Evolutionary conservation across 1,140 invertebrate species (phyloP), one percentile per base, ranked within the genome.

Genomic region (Subanguina moxae): DNA sequence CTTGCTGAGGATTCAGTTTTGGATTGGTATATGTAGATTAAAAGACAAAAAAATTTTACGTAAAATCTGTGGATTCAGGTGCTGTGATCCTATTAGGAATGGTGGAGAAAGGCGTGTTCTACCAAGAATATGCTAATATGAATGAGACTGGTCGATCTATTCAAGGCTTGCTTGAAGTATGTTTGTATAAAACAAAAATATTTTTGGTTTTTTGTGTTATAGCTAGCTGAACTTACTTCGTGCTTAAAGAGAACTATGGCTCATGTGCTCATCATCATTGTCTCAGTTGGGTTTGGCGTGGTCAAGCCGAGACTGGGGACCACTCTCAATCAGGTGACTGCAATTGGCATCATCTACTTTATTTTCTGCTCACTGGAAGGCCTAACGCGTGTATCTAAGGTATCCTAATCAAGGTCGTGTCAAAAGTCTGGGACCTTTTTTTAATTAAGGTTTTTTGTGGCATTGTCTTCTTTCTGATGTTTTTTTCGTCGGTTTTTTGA

Each of bases 271-370:
- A 90, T 96, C 58, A 90, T 96, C 30, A 93, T 94, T 66, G 92
- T 94, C 63, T 91, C 90, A 72, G 85, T 94, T 56, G 93, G 93
- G 48, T 95, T 93, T 86, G 93, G 93, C 38, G 93, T 95, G 78
- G 91, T 94, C 70, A 95, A 94, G 90, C 92, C 92, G 1, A 86
- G 92, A 46, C 84, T 94, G 48, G 92, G 92, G 45, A 87, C 90
- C 8, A 90, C 90, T 70, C 85, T 94, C 63, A 90, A 92, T 83
- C 87, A 90, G 77, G 89, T 94, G n/a, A 86, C 92, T 57, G 88
- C 88, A 68, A 87, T 91, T 63, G 91, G 92, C 19, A 71, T 72
- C 46, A 46, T 93, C 0, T 94, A 92, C 84, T 92, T 92, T 76
- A 78, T 89, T 17, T 84, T 94, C 57, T 90, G 89, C n/a, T 87